These are phyloP conservation scores for Latrodectus hesperus DNA, from an alignment of 2,888 invertebrate genomes.

Conservation along the genomic window DNA sequence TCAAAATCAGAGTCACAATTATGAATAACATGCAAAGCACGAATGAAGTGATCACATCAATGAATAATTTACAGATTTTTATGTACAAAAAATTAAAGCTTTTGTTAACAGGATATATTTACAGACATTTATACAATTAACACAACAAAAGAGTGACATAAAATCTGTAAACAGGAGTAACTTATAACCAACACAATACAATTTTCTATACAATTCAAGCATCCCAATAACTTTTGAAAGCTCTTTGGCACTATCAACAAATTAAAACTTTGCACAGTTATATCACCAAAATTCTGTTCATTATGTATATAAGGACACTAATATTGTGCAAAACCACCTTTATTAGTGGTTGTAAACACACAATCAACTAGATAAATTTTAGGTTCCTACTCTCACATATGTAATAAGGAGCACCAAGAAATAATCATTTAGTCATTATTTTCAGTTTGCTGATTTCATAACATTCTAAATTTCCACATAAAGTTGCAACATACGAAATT, in stretches of 20 bases:
- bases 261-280: constrained; percentile 32
- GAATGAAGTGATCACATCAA: too few relatives aligned
- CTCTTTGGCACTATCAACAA: constrained; percentile 66
- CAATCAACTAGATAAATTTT: constrained; percentile 6
- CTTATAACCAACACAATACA: constrained; percentile 3
- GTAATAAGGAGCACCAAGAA: constrained; percentile 15
- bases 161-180: neutral
- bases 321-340: constrained; percentile 40
- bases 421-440: constrained; percentile 35
- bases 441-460: neutral
- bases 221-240: constrained; percentile 24
- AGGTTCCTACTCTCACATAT: neutral
- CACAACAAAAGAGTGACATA: constrained; percentile 11
- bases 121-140: constrained; percentile 17
- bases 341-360: constrained; percentile 11
- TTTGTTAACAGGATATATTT: constrained; percentile 19
- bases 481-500: too few relatives aligned
- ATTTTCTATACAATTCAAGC: constrained; percentile 2
- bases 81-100: constrained; percentile 8
- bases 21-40: too few relatives aligned
- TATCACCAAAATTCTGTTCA: constrained; percentile 23
- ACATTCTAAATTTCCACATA: too few relatives aligned
- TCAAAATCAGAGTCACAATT: too few relatives aligned
- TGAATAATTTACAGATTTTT: too few relatives aligned
- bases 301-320: constrained; percentile 25